Conservation (phyloP, 2,797 vertebrate genomes). For the Smutsia temminckii region DNA sequence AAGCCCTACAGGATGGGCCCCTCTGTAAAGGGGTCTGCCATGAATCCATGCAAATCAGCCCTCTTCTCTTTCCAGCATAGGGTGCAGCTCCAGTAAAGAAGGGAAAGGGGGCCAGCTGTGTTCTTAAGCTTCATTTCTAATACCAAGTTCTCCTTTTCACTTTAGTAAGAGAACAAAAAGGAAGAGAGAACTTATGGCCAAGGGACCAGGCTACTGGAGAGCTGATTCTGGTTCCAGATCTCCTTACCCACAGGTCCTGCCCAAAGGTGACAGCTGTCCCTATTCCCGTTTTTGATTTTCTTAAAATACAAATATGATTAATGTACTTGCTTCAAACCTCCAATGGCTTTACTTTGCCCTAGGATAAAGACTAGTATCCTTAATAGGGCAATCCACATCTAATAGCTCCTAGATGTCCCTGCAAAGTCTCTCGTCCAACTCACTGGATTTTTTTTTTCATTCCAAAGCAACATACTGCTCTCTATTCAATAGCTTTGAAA, state of each 20-base stretch:
- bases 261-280: not conserved
- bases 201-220: not conserved
- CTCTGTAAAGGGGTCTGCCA: not conserved
- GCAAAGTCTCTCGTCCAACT: not conserved
- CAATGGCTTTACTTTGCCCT: not conserved
- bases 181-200: not conserved
- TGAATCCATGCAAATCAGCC: not conserved
- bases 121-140: not conserved
- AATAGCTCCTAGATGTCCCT: not conserved
- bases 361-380: not conserved
- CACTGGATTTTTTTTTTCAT: not conserved
- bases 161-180: not conserved
- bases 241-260: not conserved
- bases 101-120: not conserved
- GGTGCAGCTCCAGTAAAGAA: not conserved
- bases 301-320: not conserved
- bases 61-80: not conserved
- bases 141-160: not conserved
- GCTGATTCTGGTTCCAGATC: not conserved
- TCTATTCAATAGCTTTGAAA: not conserved
- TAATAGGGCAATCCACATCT: not conserved
- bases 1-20: not conserved
- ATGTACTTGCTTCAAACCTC: not conserved
- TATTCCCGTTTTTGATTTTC: not conserved
- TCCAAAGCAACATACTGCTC: not conserved